Conservation (phyloP, 2,113 vertebrate species). For the Erythrocercus mccallii region DNA sequence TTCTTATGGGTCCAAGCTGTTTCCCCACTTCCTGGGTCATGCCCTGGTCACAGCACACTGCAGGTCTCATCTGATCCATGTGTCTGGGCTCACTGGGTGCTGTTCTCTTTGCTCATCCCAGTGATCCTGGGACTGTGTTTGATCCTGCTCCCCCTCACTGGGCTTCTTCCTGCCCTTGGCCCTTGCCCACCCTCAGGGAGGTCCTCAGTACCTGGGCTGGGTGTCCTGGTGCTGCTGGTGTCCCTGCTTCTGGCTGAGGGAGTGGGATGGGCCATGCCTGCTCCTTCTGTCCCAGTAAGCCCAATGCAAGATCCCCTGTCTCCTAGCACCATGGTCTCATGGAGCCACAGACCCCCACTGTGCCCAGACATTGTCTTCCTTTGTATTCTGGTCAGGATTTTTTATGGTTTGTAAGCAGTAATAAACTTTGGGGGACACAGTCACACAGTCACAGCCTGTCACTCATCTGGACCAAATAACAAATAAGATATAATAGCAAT, state of each 20-base stretch:
- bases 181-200: neutral
- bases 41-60: neutral
- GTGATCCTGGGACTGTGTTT: neutral
- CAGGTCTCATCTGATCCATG: neutral
- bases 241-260: neutral
- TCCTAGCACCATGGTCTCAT: neutral
- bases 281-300: neutral
- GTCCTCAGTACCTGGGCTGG: neutral
- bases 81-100: neutral
- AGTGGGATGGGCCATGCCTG: neutral
- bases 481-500: neutral
- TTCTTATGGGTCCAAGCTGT: too few species aligned
- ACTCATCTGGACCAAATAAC: neutral
- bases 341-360: rapidly evolving
- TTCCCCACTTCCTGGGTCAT: rapidly evolving
- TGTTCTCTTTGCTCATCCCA: too few species aligned
- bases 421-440: neutral
- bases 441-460: neutral
- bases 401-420: neutral
- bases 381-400: neutral
- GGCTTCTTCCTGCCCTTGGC: neutral
- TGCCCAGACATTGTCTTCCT: neutral
- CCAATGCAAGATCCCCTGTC: rapidly evolving
- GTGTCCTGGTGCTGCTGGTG: neutral
- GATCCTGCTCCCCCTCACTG: too few species aligned